Conservation (phyloP, 2,797 vertebrate species). For the Adelosebastes latens region DNA sequence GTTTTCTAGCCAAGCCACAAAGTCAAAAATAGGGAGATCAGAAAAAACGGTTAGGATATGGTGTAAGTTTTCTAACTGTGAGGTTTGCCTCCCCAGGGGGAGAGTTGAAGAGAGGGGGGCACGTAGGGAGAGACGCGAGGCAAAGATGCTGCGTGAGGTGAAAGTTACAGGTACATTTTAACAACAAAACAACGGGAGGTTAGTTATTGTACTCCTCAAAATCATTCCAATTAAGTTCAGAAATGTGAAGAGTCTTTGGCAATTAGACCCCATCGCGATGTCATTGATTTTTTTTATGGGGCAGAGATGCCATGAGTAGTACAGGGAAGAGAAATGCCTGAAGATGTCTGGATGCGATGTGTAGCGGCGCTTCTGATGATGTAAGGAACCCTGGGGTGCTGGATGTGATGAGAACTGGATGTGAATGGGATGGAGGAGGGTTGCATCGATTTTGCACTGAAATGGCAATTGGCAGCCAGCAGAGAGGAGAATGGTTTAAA, state of each 20-base stretch:
- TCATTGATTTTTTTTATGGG: neutral
- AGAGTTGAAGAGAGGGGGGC: too few relatives aligned
- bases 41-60: neutral
- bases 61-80: neutral
- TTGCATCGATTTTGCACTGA: neutral
- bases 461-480: neutral
- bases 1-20: slow-evolving; percentile 3
- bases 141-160: too few relatives aligned
- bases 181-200: too few relatives aligned
- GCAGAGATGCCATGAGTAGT: neutral
- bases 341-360: neutral
- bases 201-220: neutral
- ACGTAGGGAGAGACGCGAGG: too few relatives aligned
- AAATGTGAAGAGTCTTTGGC: neutral
- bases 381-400: neutral
- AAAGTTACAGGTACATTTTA: too few relatives aligned
- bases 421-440: neutral
- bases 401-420: neutral
- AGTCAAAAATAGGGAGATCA: neutral
- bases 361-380: neutral
- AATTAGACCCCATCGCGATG: too few relatives aligned
- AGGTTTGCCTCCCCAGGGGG: neutral
- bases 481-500: neutral
- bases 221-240: neutral
- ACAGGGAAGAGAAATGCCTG: neutral